Conservation (phyloP, 2,113 vertebrate species). For the Crypturellus undulatus region DNA sequence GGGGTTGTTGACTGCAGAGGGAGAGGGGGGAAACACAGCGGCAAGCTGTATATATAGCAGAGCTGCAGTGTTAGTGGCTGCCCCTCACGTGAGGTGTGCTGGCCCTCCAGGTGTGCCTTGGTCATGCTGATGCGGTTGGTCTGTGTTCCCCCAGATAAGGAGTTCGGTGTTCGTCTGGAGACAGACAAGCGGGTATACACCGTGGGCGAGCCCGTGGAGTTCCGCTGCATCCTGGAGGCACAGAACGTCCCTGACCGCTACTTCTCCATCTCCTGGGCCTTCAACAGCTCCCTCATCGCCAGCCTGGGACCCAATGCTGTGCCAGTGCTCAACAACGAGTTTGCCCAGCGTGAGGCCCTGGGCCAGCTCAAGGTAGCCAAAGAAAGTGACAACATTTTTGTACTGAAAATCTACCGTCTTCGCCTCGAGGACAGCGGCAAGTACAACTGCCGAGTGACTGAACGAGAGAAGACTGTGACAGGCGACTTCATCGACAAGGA, state of each 20-base stretch:
- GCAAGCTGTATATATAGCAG: background rate
- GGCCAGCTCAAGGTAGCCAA: conserved; percentile 93
- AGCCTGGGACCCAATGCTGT: conserved; percentile 93
- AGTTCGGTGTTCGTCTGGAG: conserved; percentile 94
- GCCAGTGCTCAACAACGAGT: conserved; percentile 89
- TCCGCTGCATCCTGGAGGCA: conserved; percentile 93
- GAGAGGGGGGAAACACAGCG: background rate
- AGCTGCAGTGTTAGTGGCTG: background rate
- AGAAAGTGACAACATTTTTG: conserved; percentile 86
- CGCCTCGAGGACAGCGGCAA: conserved; percentile 91
- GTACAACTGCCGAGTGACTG: conserved; percentile 95
- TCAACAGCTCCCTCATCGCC: conserved; percentile 96
- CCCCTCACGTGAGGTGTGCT: rapidly evolving
- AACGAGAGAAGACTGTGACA: conserved; percentile 90
- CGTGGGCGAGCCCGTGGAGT: conserved; percentile 91
- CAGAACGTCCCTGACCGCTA: conserved; percentile 93
- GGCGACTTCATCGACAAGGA: conserved; percentile 96
- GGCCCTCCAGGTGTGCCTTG: background rate
- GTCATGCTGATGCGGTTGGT: background rate
- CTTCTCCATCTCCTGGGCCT: conserved; percentile 98
- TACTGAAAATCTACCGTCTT: conserved; percentile 93
- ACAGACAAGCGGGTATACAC: conserved; percentile 92
- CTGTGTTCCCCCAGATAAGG: conserved; percentile 84
- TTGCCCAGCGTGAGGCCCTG: conserved; percentile 85
- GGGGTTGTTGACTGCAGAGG: background rate